These are phyloP conservation scores for Oreochromis mossambicus DNA, from an alignment of 2,797 vertebrate species.

Conservation along the genomic window DNA sequence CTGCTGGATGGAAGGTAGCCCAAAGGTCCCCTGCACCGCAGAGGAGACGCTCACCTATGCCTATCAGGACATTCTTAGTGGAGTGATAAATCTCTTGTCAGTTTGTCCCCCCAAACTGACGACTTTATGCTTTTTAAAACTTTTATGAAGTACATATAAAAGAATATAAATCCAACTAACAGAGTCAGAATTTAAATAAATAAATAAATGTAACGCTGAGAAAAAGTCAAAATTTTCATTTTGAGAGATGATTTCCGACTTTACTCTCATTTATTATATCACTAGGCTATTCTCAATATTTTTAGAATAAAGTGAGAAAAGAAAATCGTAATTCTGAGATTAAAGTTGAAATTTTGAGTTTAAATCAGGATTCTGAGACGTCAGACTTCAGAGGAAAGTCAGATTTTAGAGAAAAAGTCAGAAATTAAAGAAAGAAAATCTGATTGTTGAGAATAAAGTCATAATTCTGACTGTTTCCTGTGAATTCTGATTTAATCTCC, in stretches of 20 bases:
- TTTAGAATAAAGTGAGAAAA: neutral
- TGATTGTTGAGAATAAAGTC: neutral
- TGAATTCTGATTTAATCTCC: neutral
- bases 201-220: fast-evolving
- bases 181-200: neutral
- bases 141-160: fast-evolving
- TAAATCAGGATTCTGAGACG: neutral
- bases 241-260: neutral
- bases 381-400: neutral
- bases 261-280: neutral
- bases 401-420: neutral
- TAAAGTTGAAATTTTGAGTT: neutral
- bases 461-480: neutral
- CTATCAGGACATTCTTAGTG: neutral
- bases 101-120: neutral
- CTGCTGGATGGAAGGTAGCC: slow-evolving; percentile 37
- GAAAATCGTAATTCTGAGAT: neutral
- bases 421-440: neutral
- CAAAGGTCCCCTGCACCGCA: neutral
- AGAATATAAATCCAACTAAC: fast-evolving
- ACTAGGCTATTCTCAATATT: neutral
- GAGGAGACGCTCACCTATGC: neutral
- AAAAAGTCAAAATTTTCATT: neutral
- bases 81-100: neutral
- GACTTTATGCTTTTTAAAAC: neutral